A percentile compares a stretch with the other conserved stretches of the same genome.
Evolutionary conservation across 2,113 vertebrate genomes (phyloP).

Genomic region (Periophthalmodon schlosseri): DNA sequence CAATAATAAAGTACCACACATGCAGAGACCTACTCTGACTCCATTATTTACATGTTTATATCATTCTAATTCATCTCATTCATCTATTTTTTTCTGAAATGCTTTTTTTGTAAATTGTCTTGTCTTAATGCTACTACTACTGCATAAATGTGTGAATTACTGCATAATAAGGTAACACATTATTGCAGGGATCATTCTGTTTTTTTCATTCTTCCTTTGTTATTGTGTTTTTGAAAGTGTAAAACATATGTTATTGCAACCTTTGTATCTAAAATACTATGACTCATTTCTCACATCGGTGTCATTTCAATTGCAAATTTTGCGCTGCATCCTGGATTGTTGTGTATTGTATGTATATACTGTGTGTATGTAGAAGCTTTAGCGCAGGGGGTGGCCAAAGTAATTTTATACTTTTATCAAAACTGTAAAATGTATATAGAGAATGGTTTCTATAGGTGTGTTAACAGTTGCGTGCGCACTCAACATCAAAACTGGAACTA

Average conservation of each 20-base stretch:
- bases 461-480: no score
- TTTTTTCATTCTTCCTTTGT: neutral
- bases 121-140: slow-evolving; percentile 6
- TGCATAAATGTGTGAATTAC: neutral
- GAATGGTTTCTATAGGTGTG: no score
- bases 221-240: neutral
- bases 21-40: slow-evolving; percentile 12
- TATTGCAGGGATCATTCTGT: neutral
- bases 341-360: neutral
- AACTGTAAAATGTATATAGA: no score
- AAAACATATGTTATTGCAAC: neutral
- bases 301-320: neutral
- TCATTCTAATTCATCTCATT: no score
- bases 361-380: neutral
- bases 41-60: neutral
- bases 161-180: slow-evolving; percentile 3
- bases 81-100: neutral
- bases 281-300: neutral
- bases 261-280: neutral
- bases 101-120: slow-evolving; percentile 3
- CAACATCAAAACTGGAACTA: no score
- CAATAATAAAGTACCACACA: slow-evolving; percentile 65
- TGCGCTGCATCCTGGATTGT: slow-evolving; percentile 2
- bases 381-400: neutral
- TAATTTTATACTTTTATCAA: no score